These are phyloP conservation scores for Troilus luridus DNA, from an alignment of 2,888 invertebrate species.

Conservation along the genomic window DNA sequence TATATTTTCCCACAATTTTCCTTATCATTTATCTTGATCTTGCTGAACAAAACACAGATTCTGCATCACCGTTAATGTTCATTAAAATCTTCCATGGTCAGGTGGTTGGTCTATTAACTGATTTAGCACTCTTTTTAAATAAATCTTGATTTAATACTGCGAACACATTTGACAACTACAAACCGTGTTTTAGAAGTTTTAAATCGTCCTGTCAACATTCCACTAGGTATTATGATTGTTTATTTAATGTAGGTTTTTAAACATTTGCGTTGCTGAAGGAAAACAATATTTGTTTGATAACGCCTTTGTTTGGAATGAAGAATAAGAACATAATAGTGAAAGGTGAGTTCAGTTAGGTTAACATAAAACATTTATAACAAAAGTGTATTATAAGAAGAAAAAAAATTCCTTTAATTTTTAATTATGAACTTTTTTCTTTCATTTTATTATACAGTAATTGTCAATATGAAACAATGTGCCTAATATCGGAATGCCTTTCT, in stretches of 20 bases:
- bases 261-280: background rate
- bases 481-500: background rate
- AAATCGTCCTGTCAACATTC: background rate
- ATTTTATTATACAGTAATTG: background rate
- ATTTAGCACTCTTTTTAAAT: background rate
- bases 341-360: background rate
- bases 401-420: background rate
- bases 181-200: background rate
- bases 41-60: no score
- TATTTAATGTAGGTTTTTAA: background rate
- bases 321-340: background rate
- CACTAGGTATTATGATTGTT: background rate
- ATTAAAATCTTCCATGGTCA: background rate
- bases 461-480: background rate
- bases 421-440: background rate
- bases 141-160: background rate
- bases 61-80: background rate
- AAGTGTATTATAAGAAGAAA: no score
- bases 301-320: background rate
- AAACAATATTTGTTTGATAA: background rate
- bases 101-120: background rate
- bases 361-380: no score
- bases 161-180: background rate
- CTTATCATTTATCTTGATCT: slow-evolving; percentile 12
- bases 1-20: slow-evolving; percentile 8